Evolutionary conservation across 2,113 vertebrate species (phyloP), one percentile per base, ranked within the genome.

Genomic region (Balaeniceps rex): DNA sequence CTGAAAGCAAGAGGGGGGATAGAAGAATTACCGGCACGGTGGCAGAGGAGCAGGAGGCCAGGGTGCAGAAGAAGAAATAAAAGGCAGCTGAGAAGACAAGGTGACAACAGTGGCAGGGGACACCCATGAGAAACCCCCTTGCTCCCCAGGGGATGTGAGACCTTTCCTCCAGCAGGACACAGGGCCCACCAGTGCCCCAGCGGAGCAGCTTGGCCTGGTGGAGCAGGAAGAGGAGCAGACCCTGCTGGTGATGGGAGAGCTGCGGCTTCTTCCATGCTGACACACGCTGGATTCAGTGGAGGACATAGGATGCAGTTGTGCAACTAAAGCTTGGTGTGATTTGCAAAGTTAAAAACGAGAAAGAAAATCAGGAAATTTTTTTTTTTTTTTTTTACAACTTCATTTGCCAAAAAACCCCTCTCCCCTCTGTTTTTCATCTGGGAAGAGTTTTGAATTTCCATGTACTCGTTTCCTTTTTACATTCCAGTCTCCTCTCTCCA

Each of bases 161-260:
- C 29, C 36, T 40, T 46, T 60, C 65, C 65, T 42, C 47, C 40
- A 33, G 61, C 19, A 42, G 68, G 61, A 84, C 51, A 7, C 12
- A 9, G 0, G 13, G 66, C 24, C 8, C 26, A 28, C 16, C 36
- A 5, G 33, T 19, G 19, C 23, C 69, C 63, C 34, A 11, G 4
- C 0, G 2, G 25, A 28, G 51, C 4, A 0, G 21, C 40, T 54
- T 36, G 31, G 40, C 47, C 31, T 26, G 54, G 7, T 1, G 7
- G 61, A 42, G 28, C 36, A 12, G 24, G 47, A 13, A 24, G 51
- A 72, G 25, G 34, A 26, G 19, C 22, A 31, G 51, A 10, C 47
- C 25, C 55, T 21, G 64, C 5, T 2, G 0, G 7, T 5, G n/a
- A 6, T 10, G n/a, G n/a, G 60, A 34, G 29, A 6, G 3, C 12